Evolutionary conservation across 2,888 invertebrate species (phyloP).

Genomic region (Cyclophora albipunctata): DNA sequence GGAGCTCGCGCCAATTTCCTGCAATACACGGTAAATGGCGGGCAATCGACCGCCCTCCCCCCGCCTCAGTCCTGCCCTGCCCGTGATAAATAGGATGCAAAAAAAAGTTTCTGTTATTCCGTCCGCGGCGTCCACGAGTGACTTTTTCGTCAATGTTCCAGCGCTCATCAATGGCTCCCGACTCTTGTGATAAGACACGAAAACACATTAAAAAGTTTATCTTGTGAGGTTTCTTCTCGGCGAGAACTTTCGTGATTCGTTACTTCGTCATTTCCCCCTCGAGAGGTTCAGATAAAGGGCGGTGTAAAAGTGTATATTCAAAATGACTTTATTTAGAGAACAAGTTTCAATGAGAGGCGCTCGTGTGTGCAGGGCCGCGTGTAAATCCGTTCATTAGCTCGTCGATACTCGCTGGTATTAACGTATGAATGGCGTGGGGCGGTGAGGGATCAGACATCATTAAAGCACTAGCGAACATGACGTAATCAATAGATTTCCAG

Average conservation of each 20-base stretch:
- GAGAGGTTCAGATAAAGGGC: slow-evolving; percentile 10
- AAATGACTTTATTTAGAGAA: slow-evolving; percentile 7
- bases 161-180: slow-evolving; percentile 16
- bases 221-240: slow-evolving; percentile 14
- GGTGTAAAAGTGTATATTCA: slow-evolving; percentile 7
- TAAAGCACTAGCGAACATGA: slow-evolving; percentile 4
- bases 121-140: slow-evolving; percentile 12
- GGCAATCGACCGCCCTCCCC: slow-evolving; percentile 34
- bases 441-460: not conserved
- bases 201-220: slow-evolving; percentile 26
- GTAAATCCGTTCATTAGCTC: not conserved
- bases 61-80: slow-evolving; percentile 14
- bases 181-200: slow-evolving; percentile 23
- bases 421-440: not conserved
- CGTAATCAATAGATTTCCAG: slow-evolving; percentile 22
- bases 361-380: no score
- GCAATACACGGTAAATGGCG: slow-evolving; percentile 45
- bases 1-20: slow-evolving; percentile 40
- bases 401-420: slow-evolving; percentile 5
- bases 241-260: slow-evolving; percentile 17
- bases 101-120: slow-evolving; percentile 22
- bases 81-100: slow-evolving; percentile 25
- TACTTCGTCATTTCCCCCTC: slow-evolving; percentile 17
- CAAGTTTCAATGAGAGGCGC: slow-evolving; percentile 2
- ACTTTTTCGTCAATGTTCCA: slow-evolving; percentile 20